A percentile compares a stretch with the other conserved stretches of the same genome.
Conservation (phyloP, 2,113 vertebrate genomes). For the Osmerus eperlanus region DNA sequence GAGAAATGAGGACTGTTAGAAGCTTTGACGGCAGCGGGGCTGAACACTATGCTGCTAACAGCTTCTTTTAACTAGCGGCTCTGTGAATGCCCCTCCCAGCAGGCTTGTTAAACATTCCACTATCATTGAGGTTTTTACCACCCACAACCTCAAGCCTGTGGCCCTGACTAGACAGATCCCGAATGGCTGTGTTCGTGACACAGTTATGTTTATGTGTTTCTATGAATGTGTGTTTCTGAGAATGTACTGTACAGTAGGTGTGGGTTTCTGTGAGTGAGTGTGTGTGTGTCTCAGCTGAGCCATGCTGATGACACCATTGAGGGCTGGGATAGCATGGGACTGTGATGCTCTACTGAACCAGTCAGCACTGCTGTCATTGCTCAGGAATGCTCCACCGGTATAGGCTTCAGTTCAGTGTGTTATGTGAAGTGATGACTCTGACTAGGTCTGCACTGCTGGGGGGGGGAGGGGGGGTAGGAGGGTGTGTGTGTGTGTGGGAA, state of each 20-base stretch:
- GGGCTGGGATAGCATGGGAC: conserved; percentile 7
- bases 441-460: background rate
- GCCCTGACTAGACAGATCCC: background rate
- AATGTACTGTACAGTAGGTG: background rate
- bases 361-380: conserved; percentile 30
- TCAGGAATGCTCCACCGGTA: conserved; percentile 35
- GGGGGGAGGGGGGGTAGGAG: too few species aligned
- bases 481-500: too few species aligned
- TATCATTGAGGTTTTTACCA: background rate
- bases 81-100: too few species aligned
- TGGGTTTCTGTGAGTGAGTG: background rate
- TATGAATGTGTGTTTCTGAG: background rate
- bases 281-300: background rate
- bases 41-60: too few species aligned
- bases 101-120: background rate
- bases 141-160: background rate
- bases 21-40: too few species aligned
- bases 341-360: conserved; percentile 28
- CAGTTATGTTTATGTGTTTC: background rate
- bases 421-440: conserved; percentile 28
- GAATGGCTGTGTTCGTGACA: background rate
- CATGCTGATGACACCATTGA: background rate
- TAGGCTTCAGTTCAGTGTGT: conserved; percentile 33
- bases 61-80: too few species aligned
- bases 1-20: too few species aligned